Conservation (phyloP, 2,797 vertebrate genomes). For the Protosalanx chinensis region DNA sequence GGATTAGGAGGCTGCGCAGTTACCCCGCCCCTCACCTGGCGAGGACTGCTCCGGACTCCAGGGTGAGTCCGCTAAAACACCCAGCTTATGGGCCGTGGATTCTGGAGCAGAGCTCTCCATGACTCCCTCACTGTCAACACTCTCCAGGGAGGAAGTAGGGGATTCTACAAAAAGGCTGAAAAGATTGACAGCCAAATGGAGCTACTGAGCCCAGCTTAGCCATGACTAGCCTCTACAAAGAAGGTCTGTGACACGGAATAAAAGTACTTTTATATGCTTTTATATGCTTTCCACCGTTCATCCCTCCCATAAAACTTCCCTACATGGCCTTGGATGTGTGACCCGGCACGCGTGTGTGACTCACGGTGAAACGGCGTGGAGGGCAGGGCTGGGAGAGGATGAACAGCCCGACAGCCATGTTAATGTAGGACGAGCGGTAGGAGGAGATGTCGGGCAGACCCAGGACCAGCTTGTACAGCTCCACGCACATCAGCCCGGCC, state of each 20-base stretch:
- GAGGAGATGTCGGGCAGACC: constrained; percentile 56
- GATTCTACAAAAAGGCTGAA: constrained; percentile 38
- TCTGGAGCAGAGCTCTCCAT: constrained; percentile 31
- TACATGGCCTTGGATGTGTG: neutral
- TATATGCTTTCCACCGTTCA: neutral
- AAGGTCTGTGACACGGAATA: neutral
- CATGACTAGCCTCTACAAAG: constrained; percentile 25
- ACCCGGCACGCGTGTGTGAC: constrained; percentile 41
- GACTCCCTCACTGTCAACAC: constrained; percentile 55
- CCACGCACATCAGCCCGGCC: constrained; percentile 83
- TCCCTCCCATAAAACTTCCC: no score
- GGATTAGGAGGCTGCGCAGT: constrained; percentile 40
- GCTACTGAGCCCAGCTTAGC: constrained; percentile 41
- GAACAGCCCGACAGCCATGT: constrained; percentile 64
- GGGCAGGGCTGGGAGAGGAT: constrained; percentile 52
- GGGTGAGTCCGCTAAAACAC: constrained; percentile 47
- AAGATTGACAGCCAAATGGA: constrained; percentile 48
- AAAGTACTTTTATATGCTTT: neutral
- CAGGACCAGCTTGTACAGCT: constrained; percentile 83
- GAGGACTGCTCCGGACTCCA: constrained; percentile 50
- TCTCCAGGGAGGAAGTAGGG: constrained; percentile 47
- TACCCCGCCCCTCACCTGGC: constrained; percentile 35
- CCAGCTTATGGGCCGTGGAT: constrained; percentile 33
- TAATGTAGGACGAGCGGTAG: constrained; percentile 74
- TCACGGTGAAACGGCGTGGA: constrained; percentile 69